Evolutionary conservation across 1,140 invertebrate genomes (phyloP).

Genomic region (Drosophila tristis): DNA sequence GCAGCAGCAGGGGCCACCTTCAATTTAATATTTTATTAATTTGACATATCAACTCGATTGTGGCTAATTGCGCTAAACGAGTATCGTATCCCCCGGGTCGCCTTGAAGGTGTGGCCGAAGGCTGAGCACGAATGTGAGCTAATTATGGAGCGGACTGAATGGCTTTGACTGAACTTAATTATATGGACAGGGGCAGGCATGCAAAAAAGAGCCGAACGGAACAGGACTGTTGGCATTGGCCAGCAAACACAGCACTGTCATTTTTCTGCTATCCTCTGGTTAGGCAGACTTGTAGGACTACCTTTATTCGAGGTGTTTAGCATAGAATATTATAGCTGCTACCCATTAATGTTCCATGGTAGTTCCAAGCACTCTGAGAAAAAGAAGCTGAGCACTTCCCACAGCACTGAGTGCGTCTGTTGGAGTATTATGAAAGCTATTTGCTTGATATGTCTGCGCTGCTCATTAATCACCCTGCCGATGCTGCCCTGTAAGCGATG

Average conservation of each 20-base stretch:
- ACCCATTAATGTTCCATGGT: not conserved
- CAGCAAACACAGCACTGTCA: not conserved
- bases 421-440: conserved; percentile 13
- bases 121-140: conserved; percentile 36
- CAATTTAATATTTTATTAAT: conserved; percentile 78
- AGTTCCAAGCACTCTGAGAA: not conserved
- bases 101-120: conserved; percentile 51
- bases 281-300: not conserved
- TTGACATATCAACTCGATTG: conserved; percentile 82
- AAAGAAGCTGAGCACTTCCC: not conserved
- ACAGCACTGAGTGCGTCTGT: conserved; percentile 5
- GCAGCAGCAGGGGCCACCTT: conserved; percentile 51
- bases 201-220: not conserved
- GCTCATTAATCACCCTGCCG: conserved; percentile 54
- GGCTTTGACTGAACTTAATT: conserved; percentile 2
- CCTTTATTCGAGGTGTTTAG: not conserved
- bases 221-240: too few species aligned
- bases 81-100: conserved; percentile 30
- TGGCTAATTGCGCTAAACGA: conserved; percentile 83
- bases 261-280: too few species aligned
- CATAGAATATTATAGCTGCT: too few species aligned
- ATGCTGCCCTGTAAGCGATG: not conserved
- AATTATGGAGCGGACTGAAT: conserved; percentile 38
- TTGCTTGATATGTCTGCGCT: conserved; percentile 25
- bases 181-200: not conserved